These are phyloP conservation scores for Ariopsis seemanni DNA, from an alignment of 2,113 vertebrate species.

Conservation along the genomic window DNA sequence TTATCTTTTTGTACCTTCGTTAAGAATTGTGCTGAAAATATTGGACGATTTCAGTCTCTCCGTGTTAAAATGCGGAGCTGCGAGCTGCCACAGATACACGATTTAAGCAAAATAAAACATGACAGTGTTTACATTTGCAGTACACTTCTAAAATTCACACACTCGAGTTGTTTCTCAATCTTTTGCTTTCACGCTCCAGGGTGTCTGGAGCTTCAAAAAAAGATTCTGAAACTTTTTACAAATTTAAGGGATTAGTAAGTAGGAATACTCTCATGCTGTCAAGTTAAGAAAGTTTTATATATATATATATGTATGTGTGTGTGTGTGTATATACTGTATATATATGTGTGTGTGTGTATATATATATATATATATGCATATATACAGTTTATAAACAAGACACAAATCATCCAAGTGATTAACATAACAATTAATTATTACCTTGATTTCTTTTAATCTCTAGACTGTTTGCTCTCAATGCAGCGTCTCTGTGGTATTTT, in stretches of 20 bases:
- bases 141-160: neutral
- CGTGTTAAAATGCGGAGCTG: neutral
- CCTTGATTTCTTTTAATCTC: neutral
- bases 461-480: neutral
- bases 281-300: neutral
- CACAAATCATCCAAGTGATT: neutral
- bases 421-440: neutral
- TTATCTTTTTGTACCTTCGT: neutral
- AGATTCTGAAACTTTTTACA: neutral
- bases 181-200: neutral
- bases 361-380: neutral
- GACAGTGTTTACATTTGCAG: slow-evolving; percentile 21
- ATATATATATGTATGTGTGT: too few relatives aligned
- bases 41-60: neutral
- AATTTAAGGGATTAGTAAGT: neutral
- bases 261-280: neutral
- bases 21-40: neutral
- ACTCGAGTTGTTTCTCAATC: neutral
- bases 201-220: neutral
- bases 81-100: slow-evolving; percentile 6
- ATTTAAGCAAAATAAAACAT: slow-evolving; percentile 17
- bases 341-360: neutral
- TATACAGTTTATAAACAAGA: neutral
- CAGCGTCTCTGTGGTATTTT: neutral
- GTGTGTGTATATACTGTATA: neutral